Base-by-base conservation (phyloP, 2,113 vertebrate genomes). In the Spheniscus mendiculus region DNA sequence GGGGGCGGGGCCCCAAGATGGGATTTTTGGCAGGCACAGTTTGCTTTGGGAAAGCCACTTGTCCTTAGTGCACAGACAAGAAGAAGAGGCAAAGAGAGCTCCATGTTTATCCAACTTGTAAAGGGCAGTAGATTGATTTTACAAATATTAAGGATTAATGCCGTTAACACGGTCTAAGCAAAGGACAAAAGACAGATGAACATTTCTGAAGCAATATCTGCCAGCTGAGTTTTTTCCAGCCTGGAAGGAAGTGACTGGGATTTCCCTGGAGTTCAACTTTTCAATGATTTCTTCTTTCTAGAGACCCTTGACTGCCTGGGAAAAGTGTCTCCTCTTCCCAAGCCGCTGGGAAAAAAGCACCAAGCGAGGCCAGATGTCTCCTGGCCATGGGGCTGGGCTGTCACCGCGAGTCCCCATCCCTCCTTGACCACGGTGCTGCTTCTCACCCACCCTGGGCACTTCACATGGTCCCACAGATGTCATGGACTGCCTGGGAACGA, bases 401-500 rank as follows among this genome's bases (percentile, higher is more conserved):
- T 83, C 78, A 36, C 70, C 47, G 1, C 7, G 3, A 34, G 30
- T 76, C n/a, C 87, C 72, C 84, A 12, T n/a, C 78, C n/a, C 50
- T 78, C 71, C 45, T 1, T 3, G 22, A 15, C 27, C 44, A 5
- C 0, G 1, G 26, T 12, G 16, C 79, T 42, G 49, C 88, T 78
- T 71, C 78, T 74, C 83, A 38, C 47, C 17, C 21, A 0, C 21
- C 49, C 59, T 8, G 1, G 29, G 49, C 66, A 4, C 83, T 66
- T 27, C 63, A 4, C n/a, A 0, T 4, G 8, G 20, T 53, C 20
- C 84, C 56, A 7, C 15, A 2, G 32, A 30, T 5, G 1, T 15
- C 85, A 26, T 0, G 1, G 36, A 11, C 38, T 1, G 3, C 65
- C 45, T 0, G 0, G 32, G 56, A 45, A 53, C 0, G 4, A 21